Conservation (phyloP, 2,888 invertebrate genomes). For the Mylabris sibirica region DNA sequence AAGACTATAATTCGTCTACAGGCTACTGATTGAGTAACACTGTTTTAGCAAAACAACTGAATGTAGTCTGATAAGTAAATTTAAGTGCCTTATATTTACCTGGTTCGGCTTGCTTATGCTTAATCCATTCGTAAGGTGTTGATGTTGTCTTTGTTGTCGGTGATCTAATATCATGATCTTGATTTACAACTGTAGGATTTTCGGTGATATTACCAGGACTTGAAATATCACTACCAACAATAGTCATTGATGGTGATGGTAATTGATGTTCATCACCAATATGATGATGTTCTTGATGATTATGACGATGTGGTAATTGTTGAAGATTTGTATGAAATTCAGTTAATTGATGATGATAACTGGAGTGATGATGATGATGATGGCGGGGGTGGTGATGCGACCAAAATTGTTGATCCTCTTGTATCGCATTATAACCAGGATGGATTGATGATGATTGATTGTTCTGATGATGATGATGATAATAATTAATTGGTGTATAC, state of each 20-base stretch:
- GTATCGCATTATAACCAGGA: neutral
- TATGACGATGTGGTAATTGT: neutral
- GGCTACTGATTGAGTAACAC: no score
- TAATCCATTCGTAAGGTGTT: constrained; percentile 1
- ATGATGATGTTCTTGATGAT: neutral
- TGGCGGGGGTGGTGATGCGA: neutral
- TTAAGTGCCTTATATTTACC: no score
- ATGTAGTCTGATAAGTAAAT: no score
- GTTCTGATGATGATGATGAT: neutral
- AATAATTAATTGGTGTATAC: neutral
- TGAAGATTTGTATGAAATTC: neutral
- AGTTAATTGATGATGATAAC: neutral
- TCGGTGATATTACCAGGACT: neutral
- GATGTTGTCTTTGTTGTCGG: neutral
- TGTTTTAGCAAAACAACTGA: no score
- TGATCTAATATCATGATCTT: neutral
- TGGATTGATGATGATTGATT: neutral
- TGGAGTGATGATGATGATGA: neutral
- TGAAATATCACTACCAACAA: neutral
- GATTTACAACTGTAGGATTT: neutral
- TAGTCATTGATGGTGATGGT: neutral
- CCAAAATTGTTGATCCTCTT: constrained; percentile 1
- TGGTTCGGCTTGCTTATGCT: neutral
- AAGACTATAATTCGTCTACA: no score
- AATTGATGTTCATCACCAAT: neutral